These are phyloP conservation scores for Arge pagana DNA, from an alignment of 2,888 invertebrate genomes.

Conservation along the genomic window DNA sequence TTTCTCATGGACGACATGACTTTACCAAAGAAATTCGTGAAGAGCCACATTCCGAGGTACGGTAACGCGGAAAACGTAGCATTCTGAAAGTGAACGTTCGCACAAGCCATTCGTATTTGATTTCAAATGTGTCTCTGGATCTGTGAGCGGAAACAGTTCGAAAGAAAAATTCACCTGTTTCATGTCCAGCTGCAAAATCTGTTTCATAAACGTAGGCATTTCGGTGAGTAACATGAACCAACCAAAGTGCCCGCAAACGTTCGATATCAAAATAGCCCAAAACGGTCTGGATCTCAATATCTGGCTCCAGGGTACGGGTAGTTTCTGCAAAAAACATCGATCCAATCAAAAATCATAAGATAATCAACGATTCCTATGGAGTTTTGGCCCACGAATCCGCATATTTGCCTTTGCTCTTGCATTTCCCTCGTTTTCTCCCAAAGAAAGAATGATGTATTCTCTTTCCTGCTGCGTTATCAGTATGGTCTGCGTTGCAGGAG, in stretches of 20 bases:
- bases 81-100: slow-evolving; percentile 65
- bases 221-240: slow-evolving; percentile 82
- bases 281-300: slow-evolving; percentile 71
- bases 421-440: slow-evolving; percentile 61
- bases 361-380: no score
- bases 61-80: slow-evolving; percentile 73
- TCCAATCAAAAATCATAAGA: no score
- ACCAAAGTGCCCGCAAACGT: slow-evolving; percentile 76
- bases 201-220: slow-evolving; percentile 76
- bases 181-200: slow-evolving; percentile 72
- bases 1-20: slow-evolving; percentile 66
- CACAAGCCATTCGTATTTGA: slow-evolving; percentile 5
- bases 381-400: neutral
- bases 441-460: slow-evolving; percentile 64
- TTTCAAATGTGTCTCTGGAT: slow-evolving; percentile 4
- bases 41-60: slow-evolving; percentile 74
- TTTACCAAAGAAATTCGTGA: slow-evolving; percentile 69
- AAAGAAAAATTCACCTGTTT: no score
- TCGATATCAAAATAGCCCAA: slow-evolving; percentile 72
- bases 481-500: slow-evolving; percentile 65
- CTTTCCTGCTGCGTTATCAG: slow-evolving; percentile 69
- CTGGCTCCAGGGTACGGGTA: slow-evolving; percentile 70
- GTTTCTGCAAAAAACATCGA: no score
- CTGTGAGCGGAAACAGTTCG: neutral
- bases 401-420: slow-evolving; percentile 30